phyloP scores from a whole-genome alignment of 2,797 vertebrate genomes.

The Sebastes variabilis region DNA sequence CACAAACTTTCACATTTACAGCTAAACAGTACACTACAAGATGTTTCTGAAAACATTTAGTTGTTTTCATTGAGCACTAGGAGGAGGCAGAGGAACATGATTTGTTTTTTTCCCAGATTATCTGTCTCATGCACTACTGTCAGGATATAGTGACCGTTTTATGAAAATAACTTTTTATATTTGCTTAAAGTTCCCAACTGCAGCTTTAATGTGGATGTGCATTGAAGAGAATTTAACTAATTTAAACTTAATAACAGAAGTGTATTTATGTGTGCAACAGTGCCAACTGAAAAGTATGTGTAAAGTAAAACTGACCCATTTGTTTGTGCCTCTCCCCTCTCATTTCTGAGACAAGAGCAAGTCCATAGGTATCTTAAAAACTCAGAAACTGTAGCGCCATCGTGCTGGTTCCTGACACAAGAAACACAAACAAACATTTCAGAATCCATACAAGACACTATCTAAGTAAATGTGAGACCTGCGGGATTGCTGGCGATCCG shows the following conservation, averaged over 20 bases:
- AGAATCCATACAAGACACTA: not conserved
- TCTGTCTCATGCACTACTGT: too few relatives aligned
- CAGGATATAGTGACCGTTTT: too few relatives aligned
- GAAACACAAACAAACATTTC: not conserved
- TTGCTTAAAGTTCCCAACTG: too few relatives aligned
- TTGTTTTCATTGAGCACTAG: too few relatives aligned
- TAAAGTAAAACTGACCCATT: conserved; percentile 2
- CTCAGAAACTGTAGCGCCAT: accelerated
- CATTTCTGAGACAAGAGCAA: not conserved
- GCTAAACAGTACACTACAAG: too few relatives aligned
- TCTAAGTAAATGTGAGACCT: not conserved
- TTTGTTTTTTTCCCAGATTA: too few relatives aligned
- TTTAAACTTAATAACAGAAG: not conserved
- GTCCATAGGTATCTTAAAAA: not conserved
- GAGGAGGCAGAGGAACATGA: too few relatives aligned
- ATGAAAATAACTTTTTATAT: too few relatives aligned
- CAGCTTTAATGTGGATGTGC: not conserved
- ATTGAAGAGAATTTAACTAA: not conserved
- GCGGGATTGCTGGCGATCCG: too few relatives aligned
- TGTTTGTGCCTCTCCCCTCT: not conserved
- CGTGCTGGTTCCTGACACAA: not conserved
- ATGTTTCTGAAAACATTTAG: too few relatives aligned
- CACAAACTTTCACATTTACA: too few relatives aligned
- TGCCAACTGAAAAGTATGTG: not conserved
- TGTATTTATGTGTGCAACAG: not conserved